Evolutionary conservation across 2,888 invertebrate genomes (phyloP), one percentile per base, ranked within the genome.

Genomic region (Oxyscelio sp.): DNA sequence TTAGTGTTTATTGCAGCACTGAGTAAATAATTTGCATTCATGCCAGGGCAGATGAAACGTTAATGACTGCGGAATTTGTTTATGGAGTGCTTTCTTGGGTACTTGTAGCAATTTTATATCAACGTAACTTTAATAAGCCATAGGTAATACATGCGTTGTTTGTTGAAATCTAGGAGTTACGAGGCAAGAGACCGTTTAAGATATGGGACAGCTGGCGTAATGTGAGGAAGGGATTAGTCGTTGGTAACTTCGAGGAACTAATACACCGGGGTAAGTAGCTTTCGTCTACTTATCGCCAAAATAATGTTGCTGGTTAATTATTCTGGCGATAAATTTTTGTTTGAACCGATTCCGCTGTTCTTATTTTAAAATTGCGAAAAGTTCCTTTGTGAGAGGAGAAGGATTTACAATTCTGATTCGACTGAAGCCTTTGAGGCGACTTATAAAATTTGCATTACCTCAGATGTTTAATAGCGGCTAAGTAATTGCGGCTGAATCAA

Each of bases 181-280:
- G 98, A 96, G 97, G 97, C 96, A 98, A 98, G 97, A 97, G 98
- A 96, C 98, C 98, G 96, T 97, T 98, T 96, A 98, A 98, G 97
- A 97, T 98, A 97, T 98, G 98, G 98, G 98, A 98, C 96, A 97
- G 98, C 95, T 97, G 97, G 96, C 96, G 98, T 95, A 98, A 97
- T 96, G 97, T 98, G 95, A 96, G 98, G 95, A 98, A 98, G 96
- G 98, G 98, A 94, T 96, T 98, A 95, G 98, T 98, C 94, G 98
- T 98, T 95, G 97, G 97, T 95, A 97, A 97, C 94, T 97, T 98
- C 94, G 98, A 98, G 95, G 98, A 98, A 95, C 96, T 97, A 93
- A 95, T 97, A 95, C 96, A 97, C 91, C 96, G 97, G 95, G 97
- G 97, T 97, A 90, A 95, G 95, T 15, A 58, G 13, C 43, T 22